Base-by-base conservation (phyloP, 1,140 invertebrate species). In the Papilio machaon region DNA sequence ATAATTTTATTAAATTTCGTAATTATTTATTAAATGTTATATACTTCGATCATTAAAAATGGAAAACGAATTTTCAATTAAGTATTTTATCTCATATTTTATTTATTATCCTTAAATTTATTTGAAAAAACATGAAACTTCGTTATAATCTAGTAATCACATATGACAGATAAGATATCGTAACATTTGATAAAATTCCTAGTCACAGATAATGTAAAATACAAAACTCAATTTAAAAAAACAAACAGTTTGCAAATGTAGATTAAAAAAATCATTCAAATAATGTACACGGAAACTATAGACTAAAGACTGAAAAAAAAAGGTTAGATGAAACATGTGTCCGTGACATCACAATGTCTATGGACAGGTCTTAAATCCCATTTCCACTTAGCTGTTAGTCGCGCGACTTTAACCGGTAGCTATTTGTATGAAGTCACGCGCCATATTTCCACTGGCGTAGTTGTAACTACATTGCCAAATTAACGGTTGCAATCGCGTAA, bases 121-220 rank as follows among this genome's bases (percentile, higher is more conserved):
- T 76, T 52, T 76, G 43, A 76, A 76, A 30, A 76, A 76, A 47
- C 19, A n/a, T 23, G 52, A 74, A 43, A 30, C 17, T 52, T 52
- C 47, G 19, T 52, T 15, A 19, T 23, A 76, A 49, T 76, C 46
- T 49, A 52, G 52, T 76, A 76, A 76, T 76, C 74, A 52, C 47
- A 76, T 23, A 52, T 47, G 38, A 74, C n/a, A 70, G 76, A 67
- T 79, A 67, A 67, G 58, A 79, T 79, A 79, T 67, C 54, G 43
- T 79, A 60, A 79, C 43, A 47, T n/a, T 79, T 79, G 77, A 79
- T 79, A 79, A 70, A 70, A 79, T 79, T 47, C 38, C 19, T 64
- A 79, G 58, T 79, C 77, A 67, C 77, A 79, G 77, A 79, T 79
- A 78, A 78, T 38, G 30, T 52, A 58, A 19, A 58, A 78, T 58